Percentiles rank a stretch among this genome's conserved stretches.
These are phyloP conservation scores for Stegana nigrithorax DNA, from an alignment of 2,888 invertebrate species.

Conservation along the genomic window DNA sequence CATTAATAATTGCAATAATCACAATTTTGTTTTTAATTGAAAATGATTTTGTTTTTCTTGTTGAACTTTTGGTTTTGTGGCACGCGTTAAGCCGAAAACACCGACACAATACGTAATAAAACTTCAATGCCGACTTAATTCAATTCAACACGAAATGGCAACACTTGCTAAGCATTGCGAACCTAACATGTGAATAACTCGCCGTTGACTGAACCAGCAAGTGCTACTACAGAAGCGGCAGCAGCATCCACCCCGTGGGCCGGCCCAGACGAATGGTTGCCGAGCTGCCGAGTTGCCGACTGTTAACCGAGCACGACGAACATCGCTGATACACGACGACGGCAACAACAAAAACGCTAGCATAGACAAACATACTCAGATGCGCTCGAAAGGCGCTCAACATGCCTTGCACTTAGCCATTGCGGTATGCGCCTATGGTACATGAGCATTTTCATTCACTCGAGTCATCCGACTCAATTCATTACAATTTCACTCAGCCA, in stretches of 20 bases:
- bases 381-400: background rate
- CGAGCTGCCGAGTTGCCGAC: slow-evolving; percentile 23
- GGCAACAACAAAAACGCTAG: background rate
- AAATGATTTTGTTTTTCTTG: background rate
- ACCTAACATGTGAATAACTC: slow-evolving; percentile 47
- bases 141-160: background rate
- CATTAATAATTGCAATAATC: no score
- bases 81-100: background rate
- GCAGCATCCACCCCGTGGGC: background rate
- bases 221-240: slow-evolving; percentile 22
- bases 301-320: background rate
- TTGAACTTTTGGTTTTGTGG: background rate
- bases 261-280: slow-evolving; percentile 13
- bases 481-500: background rate
- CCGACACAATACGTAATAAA: no score
- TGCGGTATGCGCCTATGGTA: no score
- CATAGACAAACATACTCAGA: background rate
- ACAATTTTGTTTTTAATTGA: no score
- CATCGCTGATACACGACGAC: background rate
- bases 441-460: no score
- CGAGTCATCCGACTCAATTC: background rate
- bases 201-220: slow-evolving; percentile 46
- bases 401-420: no score
- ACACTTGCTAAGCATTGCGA: background rate
- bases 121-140: background rate